Conservation (phyloP, 2,797 vertebrate genomes). For the Karalla daura region DNA sequence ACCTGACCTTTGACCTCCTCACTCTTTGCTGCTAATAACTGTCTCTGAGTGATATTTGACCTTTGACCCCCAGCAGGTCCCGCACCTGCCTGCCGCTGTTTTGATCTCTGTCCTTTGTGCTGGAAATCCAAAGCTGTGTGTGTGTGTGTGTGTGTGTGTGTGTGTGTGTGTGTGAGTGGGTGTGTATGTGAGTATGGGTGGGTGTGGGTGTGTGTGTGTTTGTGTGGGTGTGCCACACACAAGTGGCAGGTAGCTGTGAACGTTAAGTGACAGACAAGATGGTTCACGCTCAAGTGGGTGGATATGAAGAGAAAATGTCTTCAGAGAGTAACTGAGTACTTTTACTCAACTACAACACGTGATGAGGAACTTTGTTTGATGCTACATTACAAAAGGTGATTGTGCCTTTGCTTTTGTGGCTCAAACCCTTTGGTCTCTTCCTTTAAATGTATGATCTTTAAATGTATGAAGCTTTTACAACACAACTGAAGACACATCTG, state of each 20-base stretch:
- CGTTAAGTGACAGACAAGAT: slow-evolving; percentile 32
- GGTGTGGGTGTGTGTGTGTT: slow-evolving; percentile 1
- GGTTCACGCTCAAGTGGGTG: not conserved
- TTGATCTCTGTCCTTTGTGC: slow-evolving; percentile 13
- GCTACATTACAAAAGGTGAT: no score
- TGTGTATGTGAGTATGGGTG: slow-evolving; percentile 10
- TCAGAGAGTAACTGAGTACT: not conserved
- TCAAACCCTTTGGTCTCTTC: no score
- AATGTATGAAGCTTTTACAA: no score
- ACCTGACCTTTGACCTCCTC: slow-evolving; percentile 55
- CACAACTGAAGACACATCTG: no score
- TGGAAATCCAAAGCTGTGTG: not conserved
- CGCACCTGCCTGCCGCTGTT: slow-evolving; percentile 32
- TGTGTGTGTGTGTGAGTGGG: slow-evolving; percentile 3
- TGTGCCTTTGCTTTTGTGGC: no score
- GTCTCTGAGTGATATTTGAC: slow-evolving; percentile 59
- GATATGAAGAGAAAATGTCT: slow-evolving; percentile 36
- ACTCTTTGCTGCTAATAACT: slow-evolving; percentile 35
- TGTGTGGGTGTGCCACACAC: not conserved
- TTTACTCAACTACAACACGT: not conserved
- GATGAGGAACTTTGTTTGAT: not conserved
- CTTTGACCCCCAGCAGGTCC: slow-evolving; percentile 27
- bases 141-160: slow-evolving; percentile 5
- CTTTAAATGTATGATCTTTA: no score
- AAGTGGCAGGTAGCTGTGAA: slow-evolving; percentile 4